Conservation (phyloP, 2,888 invertebrate species). For the Cheilosia variabilis region DNA sequence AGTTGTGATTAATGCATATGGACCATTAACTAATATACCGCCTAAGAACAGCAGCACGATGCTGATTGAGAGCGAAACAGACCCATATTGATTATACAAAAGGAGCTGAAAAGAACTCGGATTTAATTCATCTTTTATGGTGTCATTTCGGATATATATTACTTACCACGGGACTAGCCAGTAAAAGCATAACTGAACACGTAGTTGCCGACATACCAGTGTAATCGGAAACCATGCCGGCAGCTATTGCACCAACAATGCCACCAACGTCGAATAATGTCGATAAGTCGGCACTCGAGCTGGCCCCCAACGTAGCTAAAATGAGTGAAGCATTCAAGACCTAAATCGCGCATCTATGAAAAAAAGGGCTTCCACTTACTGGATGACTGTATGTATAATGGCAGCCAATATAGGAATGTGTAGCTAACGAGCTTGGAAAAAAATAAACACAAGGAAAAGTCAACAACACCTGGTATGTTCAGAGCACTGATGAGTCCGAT, state of each 20-base stretch:
- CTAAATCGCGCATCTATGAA: background rate
- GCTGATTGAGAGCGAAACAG: conserved; percentile 86
- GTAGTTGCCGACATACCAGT: conserved; percentile 94
- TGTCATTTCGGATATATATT: background rate
- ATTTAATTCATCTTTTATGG: background rate
- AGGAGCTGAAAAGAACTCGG: conserved; percentile 86
- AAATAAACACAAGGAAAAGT: conserved; percentile 96
- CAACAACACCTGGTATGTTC: conserved; percentile 95
- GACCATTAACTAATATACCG: conserved; percentile 96
- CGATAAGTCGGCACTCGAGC: conserved; percentile 90
- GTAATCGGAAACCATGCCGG: conserved; percentile 93
- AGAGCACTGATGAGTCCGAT: conserved; percentile 86
- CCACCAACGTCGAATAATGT: conserved; percentile 96
- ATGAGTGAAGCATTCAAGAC: conserved; percentile 53
- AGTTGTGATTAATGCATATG: conserved; percentile 97
- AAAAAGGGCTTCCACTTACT: conserved; percentile 86
- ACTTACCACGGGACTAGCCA: conserved; percentile 92
- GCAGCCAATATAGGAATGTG: conserved; percentile 98
- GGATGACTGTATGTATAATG: conserved; percentile 92
- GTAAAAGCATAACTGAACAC: conserved; percentile 91
- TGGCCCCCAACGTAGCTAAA: conserved; percentile 88
- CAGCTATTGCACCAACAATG: conserved; percentile 93
- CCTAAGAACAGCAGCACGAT: conserved; percentile 88
- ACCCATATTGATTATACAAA: conserved; percentile 90
- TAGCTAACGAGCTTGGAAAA: conserved; percentile 98